Base-by-base conservation (phyloP, 2,888 invertebrate genomes). In the Malthinus flaveolus region DNA sequence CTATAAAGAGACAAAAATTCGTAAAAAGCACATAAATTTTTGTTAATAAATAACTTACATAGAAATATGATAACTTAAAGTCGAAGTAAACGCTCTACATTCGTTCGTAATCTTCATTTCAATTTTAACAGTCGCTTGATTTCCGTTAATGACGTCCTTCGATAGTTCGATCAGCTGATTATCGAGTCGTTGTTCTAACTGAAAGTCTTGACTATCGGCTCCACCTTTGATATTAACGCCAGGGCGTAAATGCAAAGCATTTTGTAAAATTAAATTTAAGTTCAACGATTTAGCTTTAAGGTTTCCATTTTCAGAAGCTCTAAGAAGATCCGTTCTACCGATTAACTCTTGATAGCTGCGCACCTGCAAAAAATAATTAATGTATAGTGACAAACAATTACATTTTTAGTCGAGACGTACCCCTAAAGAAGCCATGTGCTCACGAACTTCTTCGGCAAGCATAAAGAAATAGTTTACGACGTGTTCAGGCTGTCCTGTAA, bases 401-500 rank as follows among this genome's bases (percentile, higher is more conserved):
- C 5, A 3, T 23, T 23, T 23, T 23, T 23, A 3, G 23, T 5
- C 3, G 5, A n/a, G 23, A 9, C 89, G 83, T 37, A 97, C 88
- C 3, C 99, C 98, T 62, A 99, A 81, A 50, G 87, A 87, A 1
- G 97, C 93, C 94, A 99, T 95, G 73, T 91, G 88, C 56, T 85
- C 81, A 45, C 99, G 90, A 8, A 95, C 89, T 85, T 99, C 99
- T 79, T 99, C 99, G 32, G 98, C 99, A 56, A 99, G 79, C 88
- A 97, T 91, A 79, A 99, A 98, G 74, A 99, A 85, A 76, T 93
- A 99, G 81, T 99, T 99, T 74, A 99, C 85, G 35, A 99, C 95
- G 76, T 99, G 92, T 75, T 99, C 98, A 0, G 99, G 97, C 74
- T 95, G 94, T 37, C 99, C 99, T 37, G 92, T 91, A 80, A 99